These are phyloP conservation scores for Seriola aureovittata DNA, from an alignment of 2,113 vertebrate genomes.

Conservation along the genomic window DNA sequence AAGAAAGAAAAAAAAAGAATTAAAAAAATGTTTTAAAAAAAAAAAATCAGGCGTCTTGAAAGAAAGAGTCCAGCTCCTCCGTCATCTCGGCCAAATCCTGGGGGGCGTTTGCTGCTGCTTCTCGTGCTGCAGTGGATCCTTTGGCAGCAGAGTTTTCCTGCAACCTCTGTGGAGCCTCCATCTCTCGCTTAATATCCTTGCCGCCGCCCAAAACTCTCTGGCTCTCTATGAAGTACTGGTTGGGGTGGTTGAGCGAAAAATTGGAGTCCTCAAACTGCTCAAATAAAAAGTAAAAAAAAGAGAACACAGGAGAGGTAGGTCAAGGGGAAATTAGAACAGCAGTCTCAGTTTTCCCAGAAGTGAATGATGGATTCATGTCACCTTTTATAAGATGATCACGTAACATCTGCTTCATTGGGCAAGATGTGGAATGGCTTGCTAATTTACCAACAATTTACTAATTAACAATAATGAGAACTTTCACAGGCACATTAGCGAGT, in stretches of 20 bases:
- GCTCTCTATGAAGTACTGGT: constrained; percentile 97
- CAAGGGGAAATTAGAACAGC: not conserved
- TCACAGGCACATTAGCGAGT: constrained; percentile 15
- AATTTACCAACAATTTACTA: constrained; percentile 6
- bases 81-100: constrained; percentile 77
- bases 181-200: constrained; percentile 90
- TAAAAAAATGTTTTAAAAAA: too few relatives aligned
- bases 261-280: constrained; percentile 90
- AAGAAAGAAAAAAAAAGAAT: not conserved
- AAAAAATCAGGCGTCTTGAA: constrained; percentile 76
- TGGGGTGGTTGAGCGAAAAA: constrained; percentile 96
- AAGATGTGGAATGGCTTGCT: not conserved
- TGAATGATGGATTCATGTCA: constrained; percentile 20
- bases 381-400: constrained; percentile 7
- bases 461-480: constrained; percentile 38
- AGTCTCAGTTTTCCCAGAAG: constrained; percentile 6
- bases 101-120: constrained; percentile 61
- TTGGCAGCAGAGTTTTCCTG: constrained; percentile 48
- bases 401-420: constrained; percentile 9
- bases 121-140: constrained; percentile 25
- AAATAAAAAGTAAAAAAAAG: constrained; percentile 60
- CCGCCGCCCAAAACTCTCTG: constrained; percentile 81
- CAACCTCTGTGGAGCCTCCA: constrained; percentile 81
- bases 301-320: constrained; percentile 3
- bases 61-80: constrained; percentile 90